Conservation (phyloP, 1,140 invertebrate species). For the Papilio dardanus region DNA sequence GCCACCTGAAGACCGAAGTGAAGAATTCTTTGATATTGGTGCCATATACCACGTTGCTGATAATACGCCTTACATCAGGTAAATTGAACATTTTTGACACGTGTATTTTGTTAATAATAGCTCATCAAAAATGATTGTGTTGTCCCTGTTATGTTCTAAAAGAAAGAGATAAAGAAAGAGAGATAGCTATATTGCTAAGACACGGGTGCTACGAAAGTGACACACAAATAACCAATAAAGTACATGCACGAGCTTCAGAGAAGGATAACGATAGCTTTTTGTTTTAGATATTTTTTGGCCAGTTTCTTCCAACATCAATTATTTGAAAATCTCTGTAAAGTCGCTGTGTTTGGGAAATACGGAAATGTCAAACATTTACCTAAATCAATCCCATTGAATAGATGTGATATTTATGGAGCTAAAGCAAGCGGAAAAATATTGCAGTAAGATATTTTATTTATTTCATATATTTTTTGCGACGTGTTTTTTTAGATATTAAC, state of each 20-base stretch:
- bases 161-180: no score
- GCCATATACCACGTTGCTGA: slow-evolving; percentile 88
- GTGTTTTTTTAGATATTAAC: no score
- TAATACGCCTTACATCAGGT: slow-evolving; percentile 88
- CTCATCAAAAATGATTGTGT: not conserved
- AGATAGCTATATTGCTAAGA: not conserved
- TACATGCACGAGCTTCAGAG: not conserved
- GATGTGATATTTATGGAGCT: slow-evolving; percentile 87
- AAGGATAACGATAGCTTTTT: slow-evolving; percentile 32
- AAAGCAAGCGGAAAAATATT: slow-evolving; percentile 84
- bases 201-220: not conserved
- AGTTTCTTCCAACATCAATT: slow-evolving; percentile 90
- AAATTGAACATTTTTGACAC: slow-evolving; percentile 38
- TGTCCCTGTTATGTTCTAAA: not conserved
- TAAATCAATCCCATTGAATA: slow-evolving; percentile 83
- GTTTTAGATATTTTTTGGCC: slow-evolving; percentile 88
- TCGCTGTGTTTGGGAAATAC: slow-evolving; percentile 83
- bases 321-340: slow-evolving; percentile 87
- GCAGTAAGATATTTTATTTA: slow-evolving; percentile 68
- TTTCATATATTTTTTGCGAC: no score
- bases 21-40: slow-evolving; percentile 86
- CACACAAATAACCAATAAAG: slow-evolving; percentile 22
- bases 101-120: not conserved
- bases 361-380: slow-evolving; percentile 75
- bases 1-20: slow-evolving; percentile 81